A percentile compares a stretch with the other conserved stretches of the same genome.
Evolutionary conservation across 2,113 vertebrate genomes (phyloP).

Genomic region (Ciconia maguari): DNA sequence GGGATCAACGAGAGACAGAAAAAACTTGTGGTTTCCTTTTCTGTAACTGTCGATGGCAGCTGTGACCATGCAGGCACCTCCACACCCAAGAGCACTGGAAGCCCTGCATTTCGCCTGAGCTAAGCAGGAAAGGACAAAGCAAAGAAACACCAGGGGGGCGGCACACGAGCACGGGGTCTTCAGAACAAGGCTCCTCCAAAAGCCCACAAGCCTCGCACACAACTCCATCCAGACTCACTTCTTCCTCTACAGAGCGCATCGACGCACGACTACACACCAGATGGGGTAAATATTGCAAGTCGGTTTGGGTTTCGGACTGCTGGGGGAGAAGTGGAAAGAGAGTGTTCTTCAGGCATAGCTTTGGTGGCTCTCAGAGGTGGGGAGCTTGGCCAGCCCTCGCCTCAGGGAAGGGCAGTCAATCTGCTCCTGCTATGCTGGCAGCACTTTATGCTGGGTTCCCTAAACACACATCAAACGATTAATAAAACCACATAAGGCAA

Average conservation of each 20-base stretch:
- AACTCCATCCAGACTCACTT: not conserved
- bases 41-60: rapidly evolving
- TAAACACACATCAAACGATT: not conserved
- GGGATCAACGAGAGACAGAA: not conserved
- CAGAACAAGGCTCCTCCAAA: not conserved
- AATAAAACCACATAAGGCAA: not conserved
- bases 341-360: not conserved
- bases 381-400: not conserved
- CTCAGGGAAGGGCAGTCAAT: not conserved
- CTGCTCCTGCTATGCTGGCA: not conserved
- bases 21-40: not conserved
- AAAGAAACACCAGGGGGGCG: not conserved
- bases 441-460: not conserved
- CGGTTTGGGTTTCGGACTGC: rapidly evolving
- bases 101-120: not conserved
- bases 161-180: rapidly evolving
- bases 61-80: not conserved
- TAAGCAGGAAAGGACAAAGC: not conserved
- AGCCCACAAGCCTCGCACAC: not conserved
- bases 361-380: not conserved
- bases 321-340: not conserved
- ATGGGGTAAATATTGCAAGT: too few species aligned
- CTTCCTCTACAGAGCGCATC: not conserved
- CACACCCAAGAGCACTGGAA: rapidly evolving
- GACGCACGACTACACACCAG: rapidly evolving